phyloP scores from a whole-genome alignment of 2,113 vertebrate genomes.

The Carettochelys insculpta region DNA sequence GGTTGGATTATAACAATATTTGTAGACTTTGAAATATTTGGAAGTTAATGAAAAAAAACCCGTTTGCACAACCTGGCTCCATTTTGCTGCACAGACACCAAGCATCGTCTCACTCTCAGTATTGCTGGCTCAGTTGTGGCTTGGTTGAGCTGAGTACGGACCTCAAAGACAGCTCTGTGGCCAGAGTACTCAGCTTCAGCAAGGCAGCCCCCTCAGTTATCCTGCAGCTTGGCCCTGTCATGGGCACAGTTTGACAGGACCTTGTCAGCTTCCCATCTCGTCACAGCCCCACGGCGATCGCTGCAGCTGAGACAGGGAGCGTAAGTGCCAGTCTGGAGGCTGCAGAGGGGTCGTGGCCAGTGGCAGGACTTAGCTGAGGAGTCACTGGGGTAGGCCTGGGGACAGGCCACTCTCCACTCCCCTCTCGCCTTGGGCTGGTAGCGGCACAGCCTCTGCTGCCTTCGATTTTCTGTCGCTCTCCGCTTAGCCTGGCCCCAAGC shows the following conservation, averaged over 20 bases:
- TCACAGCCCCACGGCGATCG: not conserved
- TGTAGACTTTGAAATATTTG: not conserved
- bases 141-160: no score
- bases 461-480: not conserved
- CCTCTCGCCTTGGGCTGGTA: not conserved
- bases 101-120: not conserved
- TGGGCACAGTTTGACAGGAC: not conserved
- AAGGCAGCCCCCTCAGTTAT: not conserved
- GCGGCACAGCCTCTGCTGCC: not conserved
- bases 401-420: not conserved
- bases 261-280: not conserved
- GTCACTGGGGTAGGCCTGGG: not conserved
- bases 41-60: not conserved
- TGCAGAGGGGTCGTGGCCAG: not conserved
- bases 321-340: not conserved
- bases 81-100: not conserved
- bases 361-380: not conserved
- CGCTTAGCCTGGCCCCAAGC: not conserved
- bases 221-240: not conserved
- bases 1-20: not conserved
- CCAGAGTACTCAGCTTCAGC: no score
- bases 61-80: not conserved
- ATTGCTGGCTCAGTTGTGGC: rapidly evolving
- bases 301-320: not conserved
- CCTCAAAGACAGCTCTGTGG: not conserved